Evolutionary conservation across 2,797 vertebrate genomes (phyloP).

Genomic region (Myotis daubentonii): DNA sequence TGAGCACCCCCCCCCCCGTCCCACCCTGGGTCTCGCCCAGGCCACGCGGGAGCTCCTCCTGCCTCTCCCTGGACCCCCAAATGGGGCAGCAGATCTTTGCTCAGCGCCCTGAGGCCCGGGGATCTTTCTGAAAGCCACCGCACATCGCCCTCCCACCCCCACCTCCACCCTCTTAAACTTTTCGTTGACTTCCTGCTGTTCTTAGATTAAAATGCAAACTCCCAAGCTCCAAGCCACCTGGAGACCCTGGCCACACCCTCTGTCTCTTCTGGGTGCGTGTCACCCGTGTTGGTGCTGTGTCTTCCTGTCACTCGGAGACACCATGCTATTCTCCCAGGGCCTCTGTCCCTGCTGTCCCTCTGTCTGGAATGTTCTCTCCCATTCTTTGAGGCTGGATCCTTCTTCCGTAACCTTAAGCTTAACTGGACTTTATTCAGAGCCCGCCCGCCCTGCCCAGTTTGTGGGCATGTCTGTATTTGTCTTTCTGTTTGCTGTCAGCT

Average conservation of each 20-base stretch:
- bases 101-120: neutral
- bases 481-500: neutral
- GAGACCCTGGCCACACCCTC: fast-evolving
- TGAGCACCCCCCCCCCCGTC: neutral
- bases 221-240: neutral
- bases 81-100: neutral
- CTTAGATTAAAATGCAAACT: neutral
- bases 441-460: no score
- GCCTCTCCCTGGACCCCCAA: neutral
- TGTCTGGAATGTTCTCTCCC: neutral
- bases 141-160: neutral
- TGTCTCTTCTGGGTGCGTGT: neutral
- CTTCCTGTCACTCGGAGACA: neutral
- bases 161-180: neutral
- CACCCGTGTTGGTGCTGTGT: neutral
- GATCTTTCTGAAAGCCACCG: neutral
- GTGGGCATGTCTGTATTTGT: fast-evolving
- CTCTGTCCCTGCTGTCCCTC: neutral
- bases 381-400: neutral
- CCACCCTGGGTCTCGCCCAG: neutral
- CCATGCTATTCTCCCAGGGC: neutral
- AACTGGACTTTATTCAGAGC: neutral
- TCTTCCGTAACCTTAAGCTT: neutral
- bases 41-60: no score
- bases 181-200: neutral